Evolutionary conservation across 2,888 invertebrate genomes (phyloP), one percentile per base, ranked within the genome.

Genomic region (Hecatera dysodea): DNA sequence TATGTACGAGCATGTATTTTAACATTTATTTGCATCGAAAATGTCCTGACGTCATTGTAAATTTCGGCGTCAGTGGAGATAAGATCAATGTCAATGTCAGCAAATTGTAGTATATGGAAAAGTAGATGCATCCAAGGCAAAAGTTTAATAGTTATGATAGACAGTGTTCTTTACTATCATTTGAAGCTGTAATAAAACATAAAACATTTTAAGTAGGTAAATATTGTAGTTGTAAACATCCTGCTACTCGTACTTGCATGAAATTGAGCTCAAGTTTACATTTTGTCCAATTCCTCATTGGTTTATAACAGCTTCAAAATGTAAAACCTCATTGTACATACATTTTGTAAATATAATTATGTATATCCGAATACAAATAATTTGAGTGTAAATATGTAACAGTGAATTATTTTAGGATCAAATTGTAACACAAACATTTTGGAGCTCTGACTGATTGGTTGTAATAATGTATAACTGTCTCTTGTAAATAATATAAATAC

Each of bases 311-410:
- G 78, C 73, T 78, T 81, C 69, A 67, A 84, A 27, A 62, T 69
- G 53, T 71, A 57, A 78, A 76, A 75, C 78, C 78, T 80, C 81
- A 67, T 69, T 87, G 87, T 87, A 86, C 22, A 86, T 86, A 87
- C 67, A 65, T n/a, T 70, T 66, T 86, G 86, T 86, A 86, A 80
- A 86, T 86, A 86, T 72, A 65, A 72, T 76, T 72, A 69, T n/a
- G n/a, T n/a, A n/a, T 78, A 70, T 78, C 56, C 50, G 55, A 55
- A 69, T 67, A 60, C 56, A 67, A 67, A 72, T 71, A 57, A 64
- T 70, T 64, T 77, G 55, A 74, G 39, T 84, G 80, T 81, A 85
- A 80, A 81, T 84, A 85, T 76, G 67, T 66, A 66, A 68, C 67
- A 81, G 62, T 72, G 66, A 78, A 75, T 62, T 76, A 77, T 78